phyloP scores from a whole-genome alignment of 2,888 invertebrate genomes.

The Mythimna vitellina region DNA sequence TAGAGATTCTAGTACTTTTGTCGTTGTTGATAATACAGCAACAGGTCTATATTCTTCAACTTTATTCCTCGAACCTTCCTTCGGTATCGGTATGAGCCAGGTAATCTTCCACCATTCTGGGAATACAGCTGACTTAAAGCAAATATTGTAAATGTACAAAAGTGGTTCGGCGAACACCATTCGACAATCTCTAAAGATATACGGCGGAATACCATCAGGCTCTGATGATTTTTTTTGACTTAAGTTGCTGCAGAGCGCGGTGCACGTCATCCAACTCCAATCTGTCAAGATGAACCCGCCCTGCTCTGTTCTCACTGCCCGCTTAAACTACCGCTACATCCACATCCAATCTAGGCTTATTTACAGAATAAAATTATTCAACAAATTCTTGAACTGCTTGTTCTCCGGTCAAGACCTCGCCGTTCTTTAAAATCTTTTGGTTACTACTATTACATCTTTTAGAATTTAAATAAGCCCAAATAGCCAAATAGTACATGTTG shows the following conservation, averaged over 20 bases:
- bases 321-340: neutral
- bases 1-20: too few relatives aligned
- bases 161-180: too few relatives aligned
- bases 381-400: neutral
- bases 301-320: neutral
- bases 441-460: neutral
- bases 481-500: too few relatives aligned
- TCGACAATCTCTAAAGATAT: too few relatives aligned
- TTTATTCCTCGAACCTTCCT: too few relatives aligned
- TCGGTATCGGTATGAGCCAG: too few relatives aligned
- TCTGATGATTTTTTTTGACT: neutral
- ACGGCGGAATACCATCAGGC: neutral
- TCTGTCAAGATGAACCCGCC: neutral
- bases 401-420: neutral
- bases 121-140: too few relatives aligned
- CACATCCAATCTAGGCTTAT: too few relatives aligned
- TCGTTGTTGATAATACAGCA: too few relatives aligned
- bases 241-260: neutral
- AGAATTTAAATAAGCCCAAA: neutral
- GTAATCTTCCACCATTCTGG: too few relatives aligned
- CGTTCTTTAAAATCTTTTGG: conserved; percentile 2
- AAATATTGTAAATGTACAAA: neutral
- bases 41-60: too few relatives aligned
- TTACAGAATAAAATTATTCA: neutral
- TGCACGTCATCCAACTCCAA: neutral